Evolutionary conservation across 2,888 invertebrate species (phyloP).

Genomic region (Idaea dimidiata): DNA sequence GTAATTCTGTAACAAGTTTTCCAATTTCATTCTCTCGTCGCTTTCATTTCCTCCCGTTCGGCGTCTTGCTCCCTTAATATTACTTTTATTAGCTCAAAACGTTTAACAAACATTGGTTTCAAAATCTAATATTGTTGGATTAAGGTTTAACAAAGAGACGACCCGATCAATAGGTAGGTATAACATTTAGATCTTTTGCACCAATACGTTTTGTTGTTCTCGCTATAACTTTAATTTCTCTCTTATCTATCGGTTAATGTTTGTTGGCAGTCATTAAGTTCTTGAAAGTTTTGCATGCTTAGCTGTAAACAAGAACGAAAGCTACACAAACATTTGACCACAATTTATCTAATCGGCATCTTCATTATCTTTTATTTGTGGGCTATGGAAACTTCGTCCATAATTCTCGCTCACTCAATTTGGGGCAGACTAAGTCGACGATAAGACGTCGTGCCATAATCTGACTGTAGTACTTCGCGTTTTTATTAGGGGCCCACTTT

Average conservation of each 20-base stretch:
- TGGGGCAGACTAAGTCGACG: constrained; percentile 64
- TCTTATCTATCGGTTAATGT: not conserved
- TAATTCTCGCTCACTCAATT: constrained; percentile 75
- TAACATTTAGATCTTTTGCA: not conserved
- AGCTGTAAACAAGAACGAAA: constrained; percentile 27
- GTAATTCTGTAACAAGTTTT: constrained; percentile 79
- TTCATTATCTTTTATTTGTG: constrained; percentile 73
- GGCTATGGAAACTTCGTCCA: constrained; percentile 68
- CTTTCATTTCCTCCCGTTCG: constrained; percentile 75
- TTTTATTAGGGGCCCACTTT: constrained; percentile 69
- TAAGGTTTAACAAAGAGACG: constrained; percentile 53
- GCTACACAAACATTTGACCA: constrained; percentile 51
- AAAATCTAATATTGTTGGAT: constrained; percentile 67
- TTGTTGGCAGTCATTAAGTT: constrained; percentile 24
- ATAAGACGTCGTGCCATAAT: constrained; percentile 72
- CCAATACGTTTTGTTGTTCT: not conserved
- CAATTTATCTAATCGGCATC: constrained; percentile 68
- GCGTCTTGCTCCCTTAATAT: constrained; percentile 67
- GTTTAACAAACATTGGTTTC: constrained; percentile 77
- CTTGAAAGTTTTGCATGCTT: constrained; percentile 20
- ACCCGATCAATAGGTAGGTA: constrained; percentile 20
- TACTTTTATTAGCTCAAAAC: constrained; percentile 78
- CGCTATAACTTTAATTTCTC: not conserved
- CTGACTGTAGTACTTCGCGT: constrained; percentile 57
- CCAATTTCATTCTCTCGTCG: constrained; percentile 78